Evolutionary conservation across 2,113 vertebrate species (phyloP).

Genomic region (Guaruba guarouba): DNA sequence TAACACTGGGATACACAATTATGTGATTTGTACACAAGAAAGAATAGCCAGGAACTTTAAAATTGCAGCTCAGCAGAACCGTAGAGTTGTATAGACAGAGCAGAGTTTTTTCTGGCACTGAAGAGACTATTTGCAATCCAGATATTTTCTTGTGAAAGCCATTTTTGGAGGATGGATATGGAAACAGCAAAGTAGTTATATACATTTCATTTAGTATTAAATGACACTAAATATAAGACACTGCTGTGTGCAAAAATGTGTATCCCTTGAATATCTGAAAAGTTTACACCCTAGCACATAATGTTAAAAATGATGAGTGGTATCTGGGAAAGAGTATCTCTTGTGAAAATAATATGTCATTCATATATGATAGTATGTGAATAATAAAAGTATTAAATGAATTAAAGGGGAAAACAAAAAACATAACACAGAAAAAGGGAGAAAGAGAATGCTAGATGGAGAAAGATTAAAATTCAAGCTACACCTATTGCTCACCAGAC

Average conservation of each 20-base stretch:
- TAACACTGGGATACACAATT: neutral
- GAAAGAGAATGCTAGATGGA: neutral
- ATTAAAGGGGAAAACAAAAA: neutral
- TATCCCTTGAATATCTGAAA: neutral
- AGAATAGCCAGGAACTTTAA: neutral
- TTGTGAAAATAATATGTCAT: neutral
- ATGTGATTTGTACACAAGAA: neutral
- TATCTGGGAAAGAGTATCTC: neutral
- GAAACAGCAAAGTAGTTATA: neutral
- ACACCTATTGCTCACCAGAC: accelerated
- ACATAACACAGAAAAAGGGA: neutral
- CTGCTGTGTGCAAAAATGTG: neutral
- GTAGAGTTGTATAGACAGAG: neutral
- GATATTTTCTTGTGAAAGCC: neutral
- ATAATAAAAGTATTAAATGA: neutral
- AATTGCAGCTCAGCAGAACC: neutral
- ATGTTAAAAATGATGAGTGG: neutral
- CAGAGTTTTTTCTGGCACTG: neutral
- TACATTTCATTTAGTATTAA: neutral
- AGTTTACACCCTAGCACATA: neutral
- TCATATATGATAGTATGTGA: neutral
- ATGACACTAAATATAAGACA: neutral
- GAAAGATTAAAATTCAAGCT: neutral
- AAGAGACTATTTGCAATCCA: neutral
- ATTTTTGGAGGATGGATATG: neutral